phyloP scores from a whole-genome alignment of 2,797 vertebrate genomes.

The Gila robusta region DNA sequence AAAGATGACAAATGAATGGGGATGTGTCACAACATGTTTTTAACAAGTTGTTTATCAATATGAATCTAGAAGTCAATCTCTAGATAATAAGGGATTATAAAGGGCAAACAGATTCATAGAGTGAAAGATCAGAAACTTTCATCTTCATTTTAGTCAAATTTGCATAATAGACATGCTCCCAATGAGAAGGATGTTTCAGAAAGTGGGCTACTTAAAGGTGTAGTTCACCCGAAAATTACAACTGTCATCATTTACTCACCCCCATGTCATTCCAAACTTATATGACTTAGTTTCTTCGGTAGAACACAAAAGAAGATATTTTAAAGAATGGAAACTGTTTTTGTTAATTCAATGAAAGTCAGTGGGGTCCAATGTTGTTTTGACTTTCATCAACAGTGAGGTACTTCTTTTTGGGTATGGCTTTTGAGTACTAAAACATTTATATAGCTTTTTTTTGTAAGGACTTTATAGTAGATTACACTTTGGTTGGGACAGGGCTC shows the following conservation, averaged over 20 bases:
- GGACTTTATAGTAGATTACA: neutral
- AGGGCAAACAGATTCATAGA: conserved; percentile 35
- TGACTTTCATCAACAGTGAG: neutral
- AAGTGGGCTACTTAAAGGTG: neutral
- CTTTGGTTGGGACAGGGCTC: neutral
- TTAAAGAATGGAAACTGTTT: neutral
- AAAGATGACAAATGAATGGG: conserved; percentile 13
- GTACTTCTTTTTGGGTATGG: too few species aligned
- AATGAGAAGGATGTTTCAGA: neutral
- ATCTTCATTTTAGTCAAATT: conserved; percentile 26
- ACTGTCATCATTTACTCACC: neutral
- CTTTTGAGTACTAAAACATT: neutral
- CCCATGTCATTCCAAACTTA: neutral
- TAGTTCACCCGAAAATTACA: neutral
- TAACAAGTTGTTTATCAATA: conserved; percentile 30
- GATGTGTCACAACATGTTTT: neutral
- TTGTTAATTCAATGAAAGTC: neutral
- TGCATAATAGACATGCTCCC: neutral
- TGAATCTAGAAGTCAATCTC: neutral
- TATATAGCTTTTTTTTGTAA: neutral
- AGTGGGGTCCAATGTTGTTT: neutral
- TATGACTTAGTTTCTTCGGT: neutral
- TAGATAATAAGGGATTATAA: neutral
- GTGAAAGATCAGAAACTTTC: conserved; percentile 27
- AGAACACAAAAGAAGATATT: neutral